Conservation (phyloP, 2,888 invertebrate species). For the Stenchaetothrips biformis region DNA sequence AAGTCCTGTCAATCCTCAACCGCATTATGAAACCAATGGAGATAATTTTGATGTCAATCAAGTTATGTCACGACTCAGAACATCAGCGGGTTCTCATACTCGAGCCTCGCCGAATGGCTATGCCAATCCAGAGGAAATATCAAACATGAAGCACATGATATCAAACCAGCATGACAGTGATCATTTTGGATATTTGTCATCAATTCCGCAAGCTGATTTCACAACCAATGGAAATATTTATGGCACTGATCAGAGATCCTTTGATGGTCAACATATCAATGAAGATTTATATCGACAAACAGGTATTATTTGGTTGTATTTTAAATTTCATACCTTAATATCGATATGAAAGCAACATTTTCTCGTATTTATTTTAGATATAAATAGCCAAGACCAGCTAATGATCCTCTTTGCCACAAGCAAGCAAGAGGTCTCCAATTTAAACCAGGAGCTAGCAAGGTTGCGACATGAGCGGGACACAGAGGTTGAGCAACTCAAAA, state of each 20-base stretch:
- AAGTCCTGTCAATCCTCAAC: background rate
- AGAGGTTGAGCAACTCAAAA: background rate
- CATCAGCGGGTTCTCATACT: background rate
- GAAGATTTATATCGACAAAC: background rate
- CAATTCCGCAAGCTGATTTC: slow-evolving; percentile 2
- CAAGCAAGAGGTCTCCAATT: background rate
- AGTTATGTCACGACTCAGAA: background rate
- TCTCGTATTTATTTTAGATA: background rate
- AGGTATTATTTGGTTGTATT: background rate
- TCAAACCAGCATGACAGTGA: background rate
- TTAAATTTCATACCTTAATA: background rate
- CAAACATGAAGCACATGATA: background rate
- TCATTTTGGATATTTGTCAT: slow-evolving; percentile 4
- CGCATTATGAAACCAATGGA: background rate
- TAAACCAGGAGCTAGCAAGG: background rate
- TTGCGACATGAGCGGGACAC: background rate
- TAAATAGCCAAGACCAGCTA: slow-evolving; percentile 7
- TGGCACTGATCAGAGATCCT: background rate
- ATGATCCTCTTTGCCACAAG: background rate
- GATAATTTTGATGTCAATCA: background rate
- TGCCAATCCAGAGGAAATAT: background rate
- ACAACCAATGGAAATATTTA: background rate
- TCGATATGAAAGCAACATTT: background rate
- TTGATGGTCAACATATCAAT: background rate
- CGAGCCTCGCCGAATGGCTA: background rate